Evolutionary conservation across 2,113 vertebrate genomes (phyloP).

Genomic region (Bos indicus): DNA sequence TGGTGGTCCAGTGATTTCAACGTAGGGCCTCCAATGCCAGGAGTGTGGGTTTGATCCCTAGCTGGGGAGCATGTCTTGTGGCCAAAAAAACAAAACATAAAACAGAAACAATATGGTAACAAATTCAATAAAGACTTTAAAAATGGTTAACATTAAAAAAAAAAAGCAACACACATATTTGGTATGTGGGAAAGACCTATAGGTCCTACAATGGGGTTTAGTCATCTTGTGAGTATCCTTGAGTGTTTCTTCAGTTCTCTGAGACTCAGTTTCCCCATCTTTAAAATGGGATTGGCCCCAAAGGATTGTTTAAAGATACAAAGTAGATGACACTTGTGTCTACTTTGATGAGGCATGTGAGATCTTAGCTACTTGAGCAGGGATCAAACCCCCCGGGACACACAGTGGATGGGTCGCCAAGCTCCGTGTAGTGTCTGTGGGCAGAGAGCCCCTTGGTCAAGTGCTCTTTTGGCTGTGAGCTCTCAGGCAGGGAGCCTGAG

Average conservation of each 20-base stretch:
- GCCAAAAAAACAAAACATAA: background rate
- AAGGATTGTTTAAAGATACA: background rate
- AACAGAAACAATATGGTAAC: background rate
- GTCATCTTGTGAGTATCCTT: background rate
- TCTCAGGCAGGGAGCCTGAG: background rate
- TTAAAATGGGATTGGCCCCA: background rate
- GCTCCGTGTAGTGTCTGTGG: background rate
- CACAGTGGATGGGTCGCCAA: too few species aligned
- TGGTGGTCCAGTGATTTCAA: background rate
- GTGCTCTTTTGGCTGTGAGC: rapidly evolving
- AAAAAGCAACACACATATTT: background rate
- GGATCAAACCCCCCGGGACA: rapidly evolving
- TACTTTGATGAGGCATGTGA: background rate
- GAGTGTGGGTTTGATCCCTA: background rate
- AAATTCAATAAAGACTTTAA: background rate
- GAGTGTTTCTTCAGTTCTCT: background rate
- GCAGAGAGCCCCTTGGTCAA: too few species aligned
- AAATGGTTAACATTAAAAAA: background rate
- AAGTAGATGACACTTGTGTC: background rate
- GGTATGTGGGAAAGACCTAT: background rate
- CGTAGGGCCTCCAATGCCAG: background rate
- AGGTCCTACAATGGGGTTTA: background rate
- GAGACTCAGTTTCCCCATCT: background rate
- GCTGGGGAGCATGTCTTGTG: background rate
- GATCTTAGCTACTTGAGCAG: background rate